Evolutionary conservation across 1,140 invertebrate genomes (phyloP), one percentile per base, ranked within the genome.

Genomic region (Pseudomyrmex dendroicus): DNA sequence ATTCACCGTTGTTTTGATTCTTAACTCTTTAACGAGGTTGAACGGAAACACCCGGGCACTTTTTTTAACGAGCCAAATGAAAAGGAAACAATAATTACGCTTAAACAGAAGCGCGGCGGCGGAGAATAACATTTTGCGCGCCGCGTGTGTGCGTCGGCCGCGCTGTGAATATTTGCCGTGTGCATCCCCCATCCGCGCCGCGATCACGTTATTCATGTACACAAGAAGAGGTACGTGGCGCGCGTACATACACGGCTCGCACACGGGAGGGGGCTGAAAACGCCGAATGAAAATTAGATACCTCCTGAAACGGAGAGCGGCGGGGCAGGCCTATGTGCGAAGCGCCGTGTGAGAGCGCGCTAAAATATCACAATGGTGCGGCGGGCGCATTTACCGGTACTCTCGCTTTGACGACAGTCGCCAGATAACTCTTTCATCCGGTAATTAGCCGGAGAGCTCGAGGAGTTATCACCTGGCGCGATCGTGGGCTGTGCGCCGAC

Each of bases 371-470:
- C 88, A 90, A 90, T 89, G 63, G 50, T 59, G 56, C 64, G 84
- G 84, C 80, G 82, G 84, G 80, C 86, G 82, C 70, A 89, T 86
- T 89, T 91, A 89, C 76, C 35, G 84, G 84, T 59, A 83, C 82
- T 77, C 76, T 70, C 66, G 89, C 90, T 91, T 91, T 92, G 91
- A 92, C 91, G 89, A 86, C 88, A 87, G 80, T 92, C 88, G 87
- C 92, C 88, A 89, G 89, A 92, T 92, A 92, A 89, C 91, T 91
- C 91, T 92, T 93, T 91, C 91, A 91, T 92, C 88, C 90, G 87
- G 91, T 92, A 93, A 93, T 93, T 93, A 93, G 89, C 89, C 86
- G 77, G 86, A 93, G 87, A 91, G 90, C 90, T 84, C 87, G 86
- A 89, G 89, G 86, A 93, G 84, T 92, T 94, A 93, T 93, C 92